phyloP scores from a whole-genome alignment of 1,140 invertebrate species.

The Apis laboriosa region DNA sequence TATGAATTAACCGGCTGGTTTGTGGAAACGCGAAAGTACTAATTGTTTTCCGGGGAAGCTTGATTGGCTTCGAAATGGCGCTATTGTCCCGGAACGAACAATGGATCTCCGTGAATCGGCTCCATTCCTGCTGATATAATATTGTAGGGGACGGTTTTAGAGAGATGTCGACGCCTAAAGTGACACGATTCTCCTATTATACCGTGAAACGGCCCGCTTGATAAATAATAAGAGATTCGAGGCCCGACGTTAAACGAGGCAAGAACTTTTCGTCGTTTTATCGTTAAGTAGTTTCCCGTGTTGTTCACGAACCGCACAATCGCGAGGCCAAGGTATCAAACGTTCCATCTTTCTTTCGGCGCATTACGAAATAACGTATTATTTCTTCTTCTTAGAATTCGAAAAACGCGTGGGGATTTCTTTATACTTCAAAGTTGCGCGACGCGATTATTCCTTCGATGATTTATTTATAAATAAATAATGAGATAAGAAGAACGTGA shows the following conservation, averaged over 20 bases:
- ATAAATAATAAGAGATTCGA: slow-evolving; percentile 13
- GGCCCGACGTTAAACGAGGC: not conserved
- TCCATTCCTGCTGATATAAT: slow-evolving; percentile 14
- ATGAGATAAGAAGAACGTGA: not conserved
- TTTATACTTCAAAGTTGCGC: not conserved
- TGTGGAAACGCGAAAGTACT: slow-evolving; percentile 16
- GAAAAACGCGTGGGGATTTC: no score
- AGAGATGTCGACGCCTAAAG: not conserved
- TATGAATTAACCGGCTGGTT: slow-evolving; percentile 4
- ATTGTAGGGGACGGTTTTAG: not conserved
- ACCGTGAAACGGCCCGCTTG: not conserved
- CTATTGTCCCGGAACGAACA: slow-evolving; percentile 32
- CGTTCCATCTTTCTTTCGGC: not conserved
- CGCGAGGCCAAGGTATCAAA: not conserved
- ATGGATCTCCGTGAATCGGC: slow-evolving; percentile 21
- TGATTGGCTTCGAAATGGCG: slow-evolving; percentile 38
- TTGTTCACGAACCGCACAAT: not conserved
- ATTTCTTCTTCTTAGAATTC: not conserved
- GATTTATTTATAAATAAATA: not conserved
- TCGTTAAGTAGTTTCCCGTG: slow-evolving; percentile 50
- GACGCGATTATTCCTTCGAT: not conserved
- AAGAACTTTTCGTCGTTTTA: slow-evolving; percentile 20
- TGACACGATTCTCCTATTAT: slow-evolving; percentile 18
- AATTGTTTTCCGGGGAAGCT: slow-evolving; percentile 31
- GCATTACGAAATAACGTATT: not conserved